phyloP scores from a whole-genome alignment of 2,797 vertebrate species.

The Tangara arthus region DNA sequence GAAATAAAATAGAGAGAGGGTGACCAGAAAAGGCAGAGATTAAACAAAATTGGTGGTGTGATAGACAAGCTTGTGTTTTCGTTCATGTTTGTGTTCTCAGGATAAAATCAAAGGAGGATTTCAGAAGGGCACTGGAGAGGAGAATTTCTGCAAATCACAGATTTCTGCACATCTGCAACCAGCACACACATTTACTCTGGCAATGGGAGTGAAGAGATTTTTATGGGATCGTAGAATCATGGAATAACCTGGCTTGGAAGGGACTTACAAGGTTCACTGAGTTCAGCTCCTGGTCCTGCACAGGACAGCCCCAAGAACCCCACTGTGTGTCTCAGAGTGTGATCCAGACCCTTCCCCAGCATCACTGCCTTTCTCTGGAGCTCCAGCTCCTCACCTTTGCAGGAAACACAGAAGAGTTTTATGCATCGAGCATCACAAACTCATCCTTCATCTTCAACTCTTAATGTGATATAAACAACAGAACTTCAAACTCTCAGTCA shows the following conservation, averaged over 20 bases:
- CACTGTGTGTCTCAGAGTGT: background rate
- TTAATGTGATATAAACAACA: background rate
- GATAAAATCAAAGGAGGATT: background rate
- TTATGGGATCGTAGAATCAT: background rate
- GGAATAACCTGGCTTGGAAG: background rate
- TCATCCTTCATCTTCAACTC: background rate
- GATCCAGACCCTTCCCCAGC: background rate
- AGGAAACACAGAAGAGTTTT: background rate
- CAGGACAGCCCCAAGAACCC: background rate
- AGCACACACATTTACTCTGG: background rate
- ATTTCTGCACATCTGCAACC: background rate
- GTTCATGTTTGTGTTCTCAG: background rate
- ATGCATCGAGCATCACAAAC: accelerated
- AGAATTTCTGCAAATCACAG: background rate
- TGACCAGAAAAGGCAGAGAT: background rate
- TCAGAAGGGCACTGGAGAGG: background rate
- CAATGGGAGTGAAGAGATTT: background rate
- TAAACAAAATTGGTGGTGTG: background rate
- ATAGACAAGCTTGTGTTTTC: background rate
- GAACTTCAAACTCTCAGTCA: background rate
- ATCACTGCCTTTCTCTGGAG: background rate
- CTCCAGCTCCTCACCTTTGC: background rate
- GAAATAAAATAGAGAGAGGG: background rate
- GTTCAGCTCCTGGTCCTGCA: background rate
- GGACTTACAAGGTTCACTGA: background rate